phyloP scores from a whole-genome alignment of 2,113 vertebrate species.

The Psittacara wagleri region DNA sequence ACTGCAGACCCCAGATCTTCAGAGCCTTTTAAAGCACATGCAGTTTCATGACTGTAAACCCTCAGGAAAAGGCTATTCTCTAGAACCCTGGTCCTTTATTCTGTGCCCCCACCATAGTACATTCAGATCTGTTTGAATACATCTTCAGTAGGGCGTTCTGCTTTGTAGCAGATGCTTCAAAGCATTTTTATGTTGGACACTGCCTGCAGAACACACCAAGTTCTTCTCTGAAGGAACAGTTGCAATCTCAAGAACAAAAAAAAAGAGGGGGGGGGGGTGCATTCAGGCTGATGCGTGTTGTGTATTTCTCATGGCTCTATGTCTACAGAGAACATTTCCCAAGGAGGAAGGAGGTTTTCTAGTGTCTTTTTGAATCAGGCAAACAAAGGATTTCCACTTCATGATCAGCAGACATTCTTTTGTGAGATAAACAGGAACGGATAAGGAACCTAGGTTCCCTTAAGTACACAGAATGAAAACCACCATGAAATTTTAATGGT shows the following conservation, averaged over 20 bases:
- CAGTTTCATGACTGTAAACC: background rate
- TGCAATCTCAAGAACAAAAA: background rate
- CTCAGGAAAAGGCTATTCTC: background rate
- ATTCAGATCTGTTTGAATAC: background rate
- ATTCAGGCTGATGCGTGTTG: background rate
- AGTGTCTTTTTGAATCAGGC: background rate
- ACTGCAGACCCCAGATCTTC: background rate
- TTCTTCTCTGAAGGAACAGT: background rate
- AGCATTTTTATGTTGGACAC: background rate
- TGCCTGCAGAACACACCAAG: background rate
- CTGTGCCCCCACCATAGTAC: background rate
- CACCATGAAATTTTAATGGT: background rate
- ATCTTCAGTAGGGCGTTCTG: background rate
- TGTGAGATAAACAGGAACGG: slow-evolving; percentile 5
- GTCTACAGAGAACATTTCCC: background rate
- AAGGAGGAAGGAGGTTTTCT: background rate
- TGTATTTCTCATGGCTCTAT: background rate
- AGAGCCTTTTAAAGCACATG: background rate
- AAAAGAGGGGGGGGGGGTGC: accelerated
- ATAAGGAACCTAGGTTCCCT: slow-evolving; percentile 1
- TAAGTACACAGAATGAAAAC: slow-evolving; percentile 10
- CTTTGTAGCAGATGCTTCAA: background rate
- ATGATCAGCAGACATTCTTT: background rate
- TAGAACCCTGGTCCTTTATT: background rate
- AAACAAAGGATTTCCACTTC: slow-evolving; percentile 19